Evolutionary conservation across 2,888 invertebrate species (phyloP).

Genomic region (Adelognathus sp.): DNA sequence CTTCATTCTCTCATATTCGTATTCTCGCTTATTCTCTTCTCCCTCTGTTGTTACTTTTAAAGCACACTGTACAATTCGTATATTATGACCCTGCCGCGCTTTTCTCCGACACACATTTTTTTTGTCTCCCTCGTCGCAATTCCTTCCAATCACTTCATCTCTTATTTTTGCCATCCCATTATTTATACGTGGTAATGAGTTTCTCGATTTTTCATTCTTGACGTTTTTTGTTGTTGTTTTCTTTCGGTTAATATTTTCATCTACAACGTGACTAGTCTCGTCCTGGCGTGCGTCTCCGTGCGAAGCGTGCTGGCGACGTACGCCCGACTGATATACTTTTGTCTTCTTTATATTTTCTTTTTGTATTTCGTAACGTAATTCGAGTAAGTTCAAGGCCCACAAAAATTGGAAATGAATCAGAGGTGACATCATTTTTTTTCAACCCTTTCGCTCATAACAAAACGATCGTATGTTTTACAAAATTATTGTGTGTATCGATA

Average conservation of each 20-base stretch:
- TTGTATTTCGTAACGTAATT: neutral
- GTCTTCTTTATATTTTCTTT: neutral
- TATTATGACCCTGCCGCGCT: slow-evolving; percentile 42
- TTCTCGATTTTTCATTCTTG: slow-evolving; percentile 4
- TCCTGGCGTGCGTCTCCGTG: slow-evolving; percentile 51
- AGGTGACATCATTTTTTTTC: neutral
- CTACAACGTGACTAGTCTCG: slow-evolving; percentile 57
- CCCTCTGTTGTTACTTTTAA: slow-evolving; percentile 13
- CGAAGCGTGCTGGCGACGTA: slow-evolving; percentile 37
- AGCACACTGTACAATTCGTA: slow-evolving; percentile 57
- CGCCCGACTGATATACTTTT: slow-evolving; percentile 1
- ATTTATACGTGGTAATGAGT: no score
- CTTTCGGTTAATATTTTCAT: slow-evolving; percentile 34
- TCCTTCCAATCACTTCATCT: slow-evolving; percentile 50
- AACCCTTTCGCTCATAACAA: neutral
- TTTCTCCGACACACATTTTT: neutral
- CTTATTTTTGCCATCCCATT: neutral
- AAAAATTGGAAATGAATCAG: neutral
- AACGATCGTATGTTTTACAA: neutral
- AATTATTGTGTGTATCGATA: neutral
- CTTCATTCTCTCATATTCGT: slow-evolving; percentile 6
- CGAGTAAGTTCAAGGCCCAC: neutral
- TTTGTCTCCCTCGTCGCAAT: slow-evolving; percentile 44
- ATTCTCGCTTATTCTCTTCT: neutral
- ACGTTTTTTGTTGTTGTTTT: slow-evolving; percentile 17